Evolutionary conservation across 2,888 invertebrate genomes (phyloP), one percentile per base, ranked within the genome.

Genomic region (Penaeus monodon): DNA sequence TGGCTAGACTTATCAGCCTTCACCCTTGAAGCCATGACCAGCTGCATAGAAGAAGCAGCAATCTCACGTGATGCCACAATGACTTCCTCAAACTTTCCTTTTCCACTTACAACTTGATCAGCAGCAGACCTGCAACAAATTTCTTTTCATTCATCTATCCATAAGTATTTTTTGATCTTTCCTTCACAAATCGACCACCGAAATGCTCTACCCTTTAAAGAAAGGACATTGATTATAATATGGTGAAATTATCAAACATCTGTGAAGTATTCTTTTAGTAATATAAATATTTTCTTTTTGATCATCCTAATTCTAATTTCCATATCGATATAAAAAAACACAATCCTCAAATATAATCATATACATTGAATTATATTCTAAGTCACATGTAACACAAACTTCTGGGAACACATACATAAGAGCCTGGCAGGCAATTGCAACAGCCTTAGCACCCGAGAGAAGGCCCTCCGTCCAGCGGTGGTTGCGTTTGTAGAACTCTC

Each of bases 381-480:
- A 68, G 66, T 12, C 10, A 49, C 12, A 78, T n/a, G 33, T 17
- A 74, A 24, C 22, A 33, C 49, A 49, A 49, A 68, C 73, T 76
- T 44, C 68, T 24, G 20, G 29, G 2, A 38, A 49, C 27, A 81
- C 96, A 94, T 94, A 97, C 97, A 99, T 95, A 33, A 99, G 94
- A 91, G 98, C 95, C 92, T 97, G 97, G 10, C 99, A 99, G 83
- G 98, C 99, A 92, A 97, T 96, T 0, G 98, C 99, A 38, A 99
- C 98, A 27, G 98, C 96, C 92, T 99, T 99, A 0, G 99, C 98
- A 0, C 99, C 99, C 7, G 99, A 99, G 91, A 99, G 97, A 65
- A 99, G 94, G 10, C 99, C 99, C 92, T 99, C 98, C 0, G 99
- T 99, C 99, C 99, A 99, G 92, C 98, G 96, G 92, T 99, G 99